Evolutionary conservation across 2,797 vertebrate species (phyloP).

Genomic region (Chelidonichthys spinosus): DNA sequence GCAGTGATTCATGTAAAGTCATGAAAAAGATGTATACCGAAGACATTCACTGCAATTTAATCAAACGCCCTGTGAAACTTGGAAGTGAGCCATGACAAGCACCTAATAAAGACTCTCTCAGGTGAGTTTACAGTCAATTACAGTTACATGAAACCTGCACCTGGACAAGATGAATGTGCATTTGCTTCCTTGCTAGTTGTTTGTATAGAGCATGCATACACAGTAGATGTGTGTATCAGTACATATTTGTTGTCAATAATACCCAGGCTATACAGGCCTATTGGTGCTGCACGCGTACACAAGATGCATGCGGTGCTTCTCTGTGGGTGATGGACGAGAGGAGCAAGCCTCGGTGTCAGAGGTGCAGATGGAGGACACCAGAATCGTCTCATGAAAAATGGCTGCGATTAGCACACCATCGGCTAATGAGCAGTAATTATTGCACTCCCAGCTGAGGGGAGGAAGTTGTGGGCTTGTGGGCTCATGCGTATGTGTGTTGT

Average conservation of each 20-base stretch:
- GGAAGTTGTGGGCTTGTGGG: conserved; percentile 38
- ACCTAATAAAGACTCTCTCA: not conserved
- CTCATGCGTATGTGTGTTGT: conserved; percentile 37
- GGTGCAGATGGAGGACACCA: conserved; percentile 59
- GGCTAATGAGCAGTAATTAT: conserved; percentile 86
- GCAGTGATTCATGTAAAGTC: not conserved
- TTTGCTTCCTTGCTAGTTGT: not conserved
- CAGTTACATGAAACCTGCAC: not conserved
- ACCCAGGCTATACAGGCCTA: conserved; percentile 17
- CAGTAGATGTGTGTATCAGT: not conserved
- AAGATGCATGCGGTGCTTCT: conserved; percentile 52
- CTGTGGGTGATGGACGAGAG: conserved; percentile 65
- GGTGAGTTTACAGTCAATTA: not conserved
- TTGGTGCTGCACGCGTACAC: conserved; percentile 23
- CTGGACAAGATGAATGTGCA: not conserved
- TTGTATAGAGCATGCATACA: no score
- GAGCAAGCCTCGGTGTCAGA: conserved; percentile 63
- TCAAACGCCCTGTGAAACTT: not conserved
- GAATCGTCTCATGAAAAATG: conserved; percentile 81
- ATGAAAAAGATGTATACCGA: not conserved
- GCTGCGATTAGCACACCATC: conserved; percentile 79
- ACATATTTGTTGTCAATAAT: not conserved
- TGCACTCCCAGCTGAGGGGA: conserved; percentile 66
- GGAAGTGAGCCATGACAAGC: no score
- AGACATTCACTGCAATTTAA: not conserved